Evolutionary conservation across 1,140 invertebrate species (phyloP), one percentile per base, ranked within the genome.

Genomic region (Meteorus sp.): DNA sequence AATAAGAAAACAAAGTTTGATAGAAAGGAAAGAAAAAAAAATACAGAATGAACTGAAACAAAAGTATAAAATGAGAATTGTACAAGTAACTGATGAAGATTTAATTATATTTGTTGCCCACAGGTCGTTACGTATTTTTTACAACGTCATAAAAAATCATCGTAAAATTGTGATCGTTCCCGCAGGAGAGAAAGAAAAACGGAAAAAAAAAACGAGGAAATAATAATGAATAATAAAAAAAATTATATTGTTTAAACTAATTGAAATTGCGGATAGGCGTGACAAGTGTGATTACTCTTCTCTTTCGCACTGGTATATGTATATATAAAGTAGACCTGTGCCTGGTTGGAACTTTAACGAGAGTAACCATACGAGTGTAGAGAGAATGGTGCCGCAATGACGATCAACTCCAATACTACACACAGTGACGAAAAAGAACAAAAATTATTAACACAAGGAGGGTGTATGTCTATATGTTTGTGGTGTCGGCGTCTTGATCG

Each of bases 121-220:
- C 22, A 19, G 45, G 9, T 48, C 45, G 45, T 48, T 25, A 25
- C 6, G 11, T 33, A 11, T 25, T n/a, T 48, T 48, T 48, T 48
- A 48, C 45, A 48, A 23, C 45, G 22, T 48, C 45, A 23, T 48
- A 23, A 48, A 48, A 48, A 48, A 48, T 48, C 45, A 48, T 48
- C 45, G 45, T 48, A 48, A 48, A 48, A 48, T 27, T 15, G 13
- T 25, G 43, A 25, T 33, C 29, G 29, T 33, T 6, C 11, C 29
- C 29, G 29, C 20, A 15, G 25, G 7, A 2, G 25, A 27, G 2
- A 48, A 9, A 25, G 13, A 27, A 6, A 22, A n/a, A 23, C 8
- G 8, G 27, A 48, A 48, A 8, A 8, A 45, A 19, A 45, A 19
- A 23, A 22, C n/a, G 7, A 29, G 23, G 27, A 48, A 9, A 27